Conservation (phyloP, 2,888 invertebrate genomes). For the Cistogaster globosa region DNA sequence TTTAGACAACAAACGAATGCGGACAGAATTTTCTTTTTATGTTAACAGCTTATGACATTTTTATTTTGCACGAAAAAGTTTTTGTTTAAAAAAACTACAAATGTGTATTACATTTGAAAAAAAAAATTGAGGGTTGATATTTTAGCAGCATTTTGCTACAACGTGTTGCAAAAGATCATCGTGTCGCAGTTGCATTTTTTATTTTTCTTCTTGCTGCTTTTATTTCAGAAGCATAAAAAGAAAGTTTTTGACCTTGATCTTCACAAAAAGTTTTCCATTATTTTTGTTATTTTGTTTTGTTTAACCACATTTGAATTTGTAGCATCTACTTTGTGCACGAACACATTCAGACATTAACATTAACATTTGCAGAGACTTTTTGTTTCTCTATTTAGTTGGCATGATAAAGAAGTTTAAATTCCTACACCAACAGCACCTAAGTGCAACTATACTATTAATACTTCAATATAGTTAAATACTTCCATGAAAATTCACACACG, state of each 20-base stretch:
- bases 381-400: conserved; percentile 44
- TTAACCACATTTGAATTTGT: conserved; percentile 50
- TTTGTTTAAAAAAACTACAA: conserved; percentile 32
- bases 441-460: conserved; percentile 56
- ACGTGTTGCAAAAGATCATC: conserved; percentile 34
- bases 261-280: conserved; percentile 46
- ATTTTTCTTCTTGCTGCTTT: conserved; percentile 7
- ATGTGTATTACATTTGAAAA: conserved; percentile 1
- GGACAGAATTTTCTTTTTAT: conserved; percentile 22
- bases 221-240: conserved; percentile 47
- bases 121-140: conserved; percentile 23
- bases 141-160: not conserved
- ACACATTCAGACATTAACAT: conserved; percentile 27
- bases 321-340: conserved; percentile 48
- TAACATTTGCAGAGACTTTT: conserved; percentile 25
- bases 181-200: conserved; percentile 48
- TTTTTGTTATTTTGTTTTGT: conserved; percentile 30
- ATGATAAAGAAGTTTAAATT: conserved; percentile 45
- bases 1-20: conserved; percentile 43
- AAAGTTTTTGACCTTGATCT: conserved; percentile 71
- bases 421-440: conserved; percentile 34
- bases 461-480: conserved; percentile 35
- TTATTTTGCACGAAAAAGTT: not conserved
- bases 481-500: not conserved
- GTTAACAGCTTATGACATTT: conserved; percentile 34